Conservation (phyloP, 2,113 vertebrate genomes). For the Anas platyrhynchos region DNA sequence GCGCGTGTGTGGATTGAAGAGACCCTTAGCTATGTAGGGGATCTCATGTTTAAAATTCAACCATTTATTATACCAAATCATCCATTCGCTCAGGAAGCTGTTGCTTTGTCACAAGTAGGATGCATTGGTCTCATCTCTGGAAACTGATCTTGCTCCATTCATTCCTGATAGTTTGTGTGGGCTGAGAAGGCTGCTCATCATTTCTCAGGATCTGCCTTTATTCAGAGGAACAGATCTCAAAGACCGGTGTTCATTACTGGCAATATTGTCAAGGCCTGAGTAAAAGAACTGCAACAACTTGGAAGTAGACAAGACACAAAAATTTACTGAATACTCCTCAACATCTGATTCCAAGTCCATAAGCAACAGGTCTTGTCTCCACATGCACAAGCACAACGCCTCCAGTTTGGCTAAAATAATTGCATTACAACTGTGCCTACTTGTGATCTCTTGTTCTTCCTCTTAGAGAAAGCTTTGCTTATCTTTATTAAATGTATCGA, state of each 20-base stretch:
- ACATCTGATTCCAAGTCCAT: not conserved
- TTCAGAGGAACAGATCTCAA: not conserved
- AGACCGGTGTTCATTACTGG: not conserved
- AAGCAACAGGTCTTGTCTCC: not conserved
- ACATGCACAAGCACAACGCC: no score
- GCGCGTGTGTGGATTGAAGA: not conserved
- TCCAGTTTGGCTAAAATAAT: not conserved
- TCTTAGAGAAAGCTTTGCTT: not conserved
- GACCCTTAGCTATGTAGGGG: not conserved
- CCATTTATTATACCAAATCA: not conserved
- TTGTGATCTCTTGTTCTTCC: not conserved
- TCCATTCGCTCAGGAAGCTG: not conserved
- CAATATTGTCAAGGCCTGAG: not conserved
- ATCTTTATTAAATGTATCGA: not conserved
- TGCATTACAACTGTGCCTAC: not conserved
- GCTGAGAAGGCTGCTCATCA: not conserved
- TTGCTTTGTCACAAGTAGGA: not conserved
- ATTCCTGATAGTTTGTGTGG: not conserved
- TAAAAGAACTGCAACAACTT: not conserved
- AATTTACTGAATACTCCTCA: not conserved
- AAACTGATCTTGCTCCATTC: not conserved
- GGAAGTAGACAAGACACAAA: not conserved
- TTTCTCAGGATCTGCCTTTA: not conserved
- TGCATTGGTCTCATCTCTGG: not conserved
- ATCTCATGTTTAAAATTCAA: not conserved